phyloP scores from a whole-genome alignment of 2,113 vertebrate species.

The Tursiops truncatus region DNA sequence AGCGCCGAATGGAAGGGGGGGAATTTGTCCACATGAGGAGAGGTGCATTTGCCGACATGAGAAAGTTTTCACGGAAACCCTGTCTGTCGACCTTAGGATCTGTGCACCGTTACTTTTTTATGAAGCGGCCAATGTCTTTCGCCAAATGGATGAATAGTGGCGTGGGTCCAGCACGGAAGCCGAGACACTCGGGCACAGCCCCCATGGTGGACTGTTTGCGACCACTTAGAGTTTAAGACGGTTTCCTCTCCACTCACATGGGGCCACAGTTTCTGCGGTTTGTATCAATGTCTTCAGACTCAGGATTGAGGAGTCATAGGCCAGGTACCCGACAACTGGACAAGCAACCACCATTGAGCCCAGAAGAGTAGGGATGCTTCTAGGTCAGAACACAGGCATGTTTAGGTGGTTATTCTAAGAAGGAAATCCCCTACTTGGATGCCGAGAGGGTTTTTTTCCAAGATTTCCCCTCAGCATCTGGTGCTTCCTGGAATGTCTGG shows the following conservation, averaged over 20 bases:
- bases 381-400: no score
- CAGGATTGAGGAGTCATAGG: background rate
- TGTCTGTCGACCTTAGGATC: background rate
- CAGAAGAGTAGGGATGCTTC: background rate
- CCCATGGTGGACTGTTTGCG: background rate
- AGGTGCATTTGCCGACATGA: background rate
- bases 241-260: background rate
- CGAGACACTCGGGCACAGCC: background rate
- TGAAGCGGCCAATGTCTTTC: background rate
- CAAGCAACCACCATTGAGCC: background rate
- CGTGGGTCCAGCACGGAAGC: background rate
- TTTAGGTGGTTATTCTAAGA: background rate
- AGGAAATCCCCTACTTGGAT: background rate
- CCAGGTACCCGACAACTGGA: background rate
- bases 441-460: background rate
- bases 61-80: background rate
- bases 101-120: background rate
- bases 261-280: background rate
- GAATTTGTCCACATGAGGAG: background rate
- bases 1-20: background rate
- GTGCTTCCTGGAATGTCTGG: background rate
- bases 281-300: background rate
- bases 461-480: background rate
- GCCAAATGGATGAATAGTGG: no score
- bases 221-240: background rate